A percentile compares a stretch with the other conserved stretches of the same genome.
Conservation (phyloP, 2,888 invertebrate species). For the Pediacus dermestoides region DNA sequence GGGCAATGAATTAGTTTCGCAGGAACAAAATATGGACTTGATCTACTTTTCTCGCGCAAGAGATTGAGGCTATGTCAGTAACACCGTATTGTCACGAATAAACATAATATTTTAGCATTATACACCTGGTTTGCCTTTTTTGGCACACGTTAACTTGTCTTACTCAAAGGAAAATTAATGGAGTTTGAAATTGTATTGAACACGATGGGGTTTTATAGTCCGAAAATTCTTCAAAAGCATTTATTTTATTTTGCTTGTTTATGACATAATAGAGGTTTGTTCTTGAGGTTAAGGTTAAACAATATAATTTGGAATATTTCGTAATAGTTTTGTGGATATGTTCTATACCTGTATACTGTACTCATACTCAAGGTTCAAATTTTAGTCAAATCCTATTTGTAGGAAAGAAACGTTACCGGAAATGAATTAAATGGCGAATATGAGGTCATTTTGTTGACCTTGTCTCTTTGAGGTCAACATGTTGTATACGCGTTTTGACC, state of each 20-base stretch:
- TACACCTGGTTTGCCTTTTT: slow-evolving; percentile 16
- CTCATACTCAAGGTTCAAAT: slow-evolving; percentile 27
- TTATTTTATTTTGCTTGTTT: no score
- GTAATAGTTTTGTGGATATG: no score
- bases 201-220: no score
- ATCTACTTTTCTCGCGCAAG: slow-evolving; percentile 23
- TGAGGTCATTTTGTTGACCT: slow-evolving; percentile 39
- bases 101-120: slow-evolving; percentile 13
- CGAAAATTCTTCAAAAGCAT: no score
- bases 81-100: slow-evolving; percentile 24
- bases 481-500: slow-evolving; percentile 29
- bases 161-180: no score
- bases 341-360: no score
- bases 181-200: slow-evolving; percentile 6
- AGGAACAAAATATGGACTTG: slow-evolving; percentile 25
- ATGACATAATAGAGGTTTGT: no score
- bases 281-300: no score
- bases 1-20: slow-evolving; percentile 11
- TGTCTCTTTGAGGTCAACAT: slow-evolving; percentile 39
- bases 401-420: slow-evolving; percentile 34
- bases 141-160: no score
- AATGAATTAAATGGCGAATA: slow-evolving; percentile 23
- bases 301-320: no score
- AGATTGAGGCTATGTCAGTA: slow-evolving; percentile 23
- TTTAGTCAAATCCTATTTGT: slow-evolving; percentile 31